These are phyloP conservation scores for Griposia aprilina DNA, from an alignment of 2,888 invertebrate genomes.

Conservation along the genomic window DNA sequence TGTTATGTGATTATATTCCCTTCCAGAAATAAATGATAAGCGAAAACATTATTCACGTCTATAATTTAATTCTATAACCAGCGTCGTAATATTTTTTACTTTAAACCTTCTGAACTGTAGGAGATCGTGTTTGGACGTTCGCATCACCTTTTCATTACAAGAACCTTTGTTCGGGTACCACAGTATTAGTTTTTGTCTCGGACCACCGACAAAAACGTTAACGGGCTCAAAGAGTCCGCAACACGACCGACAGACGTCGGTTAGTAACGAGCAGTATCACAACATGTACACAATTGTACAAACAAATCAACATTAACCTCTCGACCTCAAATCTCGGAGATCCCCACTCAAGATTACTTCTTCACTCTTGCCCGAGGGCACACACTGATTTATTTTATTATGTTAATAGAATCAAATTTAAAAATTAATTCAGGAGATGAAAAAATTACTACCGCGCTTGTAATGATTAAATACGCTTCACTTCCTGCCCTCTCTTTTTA, in stretches of 20 bases:
- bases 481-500: constrained; percentile 77
- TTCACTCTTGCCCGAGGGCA: constrained; percentile 67
- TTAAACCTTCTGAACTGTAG: constrained; percentile 55
- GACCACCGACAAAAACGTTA: constrained; percentile 76
- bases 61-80: constrained; percentile 58
- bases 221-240: constrained; percentile 74
- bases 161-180: constrained; percentile 79
- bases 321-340: constrained; percentile 75
- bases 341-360: constrained; percentile 75
- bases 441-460: constrained; percentile 80
- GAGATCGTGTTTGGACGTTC: constrained; percentile 67
- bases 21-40: constrained; percentile 54
- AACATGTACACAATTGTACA: constrained; percentile 73
- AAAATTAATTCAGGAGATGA: constrained; percentile 82
- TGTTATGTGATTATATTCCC: constrained; percentile 41
- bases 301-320: constrained; percentile 79
- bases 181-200: constrained; percentile 82
- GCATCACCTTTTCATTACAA: constrained; percentile 78
- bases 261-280: constrained; percentile 70
- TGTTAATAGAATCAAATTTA: constrained; percentile 83
- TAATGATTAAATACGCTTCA: constrained; percentile 83
- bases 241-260: constrained; percentile 63
- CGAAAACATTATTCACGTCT: constrained; percentile 44
- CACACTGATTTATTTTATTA: constrained; percentile 81
- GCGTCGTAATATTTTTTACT: constrained; percentile 63